These are phyloP conservation scores for Metallyticus violacea DNA, from an alignment of 2,888 invertebrate genomes.

Conservation along the genomic window DNA sequence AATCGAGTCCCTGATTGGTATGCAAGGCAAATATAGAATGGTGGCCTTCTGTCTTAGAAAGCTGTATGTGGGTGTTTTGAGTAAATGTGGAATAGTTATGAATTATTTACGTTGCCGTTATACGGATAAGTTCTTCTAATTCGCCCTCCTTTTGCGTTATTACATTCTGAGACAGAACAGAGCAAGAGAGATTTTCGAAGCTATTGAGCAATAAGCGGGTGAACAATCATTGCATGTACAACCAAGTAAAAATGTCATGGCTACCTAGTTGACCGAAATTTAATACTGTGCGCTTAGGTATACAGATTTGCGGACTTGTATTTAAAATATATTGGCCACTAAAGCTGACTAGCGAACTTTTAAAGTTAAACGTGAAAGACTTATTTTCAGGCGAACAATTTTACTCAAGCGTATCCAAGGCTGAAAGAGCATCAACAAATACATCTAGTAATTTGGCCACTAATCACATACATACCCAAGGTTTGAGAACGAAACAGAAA, in stretches of 20 bases:
- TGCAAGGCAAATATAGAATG: too few species aligned
- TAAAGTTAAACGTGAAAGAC: neutral
- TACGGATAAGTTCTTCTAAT: too few species aligned
- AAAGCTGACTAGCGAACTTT: neutral
- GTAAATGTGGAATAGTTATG: too few species aligned
- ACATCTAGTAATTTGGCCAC: neutral
- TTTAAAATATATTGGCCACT: neutral
- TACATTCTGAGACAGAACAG: too few species aligned
- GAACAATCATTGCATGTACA: neutral
- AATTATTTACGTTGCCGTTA: too few species aligned
- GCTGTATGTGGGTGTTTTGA: too few species aligned
- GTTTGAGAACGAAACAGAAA: neutral
- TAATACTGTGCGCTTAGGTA: neutral
- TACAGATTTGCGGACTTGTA: neutral
- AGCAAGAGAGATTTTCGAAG: too few species aligned
- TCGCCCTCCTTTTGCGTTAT: too few species aligned
- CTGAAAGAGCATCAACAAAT: neutral
- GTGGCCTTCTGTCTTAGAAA: too few species aligned
- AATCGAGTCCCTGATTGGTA: too few species aligned
- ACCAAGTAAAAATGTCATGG: neutral
- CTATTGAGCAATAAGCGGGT: neutral
- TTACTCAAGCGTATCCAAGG: neutral
- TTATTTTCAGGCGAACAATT: neutral
- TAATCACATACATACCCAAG: neutral
- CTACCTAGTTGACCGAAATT: neutral